Evolutionary conservation across 1,140 invertebrate genomes (phyloP), one percentile per base, ranked within the genome.

Genomic region (Ips nitidus): DNA sequence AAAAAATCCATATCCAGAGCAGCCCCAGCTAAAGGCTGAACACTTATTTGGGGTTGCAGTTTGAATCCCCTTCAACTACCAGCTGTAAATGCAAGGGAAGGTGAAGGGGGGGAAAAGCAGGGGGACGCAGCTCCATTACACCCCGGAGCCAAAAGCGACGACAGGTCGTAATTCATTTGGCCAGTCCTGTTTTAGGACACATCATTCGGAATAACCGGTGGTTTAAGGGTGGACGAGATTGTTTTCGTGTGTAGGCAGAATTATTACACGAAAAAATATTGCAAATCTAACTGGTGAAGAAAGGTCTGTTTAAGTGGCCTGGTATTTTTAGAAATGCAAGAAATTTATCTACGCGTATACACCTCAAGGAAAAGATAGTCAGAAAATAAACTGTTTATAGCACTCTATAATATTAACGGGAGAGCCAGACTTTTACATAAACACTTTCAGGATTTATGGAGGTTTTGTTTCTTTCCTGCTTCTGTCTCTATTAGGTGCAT

Each of bases 101-200:
- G 4, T 45, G 37, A 41, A 22, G 41, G 58, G 41, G 58, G 43
- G 43, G 43, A 45, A 8, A 8, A 6, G 50, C 22, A 36, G 47
- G 38, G 36, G 36, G 40, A 22, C 3, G 47, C 50, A 22, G 61
- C 61, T 63, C 61, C 61, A 63, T 63, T 63, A 63, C 61, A 50
- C 45, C 45, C 45, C 22, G 43, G 50, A 60, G 50, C 61, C 50
- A 63, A 50, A 50, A 40, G 61, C 61, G 61, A 43, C 61, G 61
- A 63, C 61, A 63, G 61, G 61, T 39, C 61, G 47, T 63, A 41
- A 52, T n/a, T 63, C 45, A 63, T 39, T 37, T 8, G 61, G 47
- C 61, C 45, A 50, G 47, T 42, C 61, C 61, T 40, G 61, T 53
- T 63, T 53, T 53, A 63, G 61, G 50, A 63, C 61, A 52, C 50